A percentile compares a stretch with the other conserved stretches of the same genome.
phyloP scores from a whole-genome alignment of 2,888 invertebrate genomes.

The Drosophila crucigera region DNA sequence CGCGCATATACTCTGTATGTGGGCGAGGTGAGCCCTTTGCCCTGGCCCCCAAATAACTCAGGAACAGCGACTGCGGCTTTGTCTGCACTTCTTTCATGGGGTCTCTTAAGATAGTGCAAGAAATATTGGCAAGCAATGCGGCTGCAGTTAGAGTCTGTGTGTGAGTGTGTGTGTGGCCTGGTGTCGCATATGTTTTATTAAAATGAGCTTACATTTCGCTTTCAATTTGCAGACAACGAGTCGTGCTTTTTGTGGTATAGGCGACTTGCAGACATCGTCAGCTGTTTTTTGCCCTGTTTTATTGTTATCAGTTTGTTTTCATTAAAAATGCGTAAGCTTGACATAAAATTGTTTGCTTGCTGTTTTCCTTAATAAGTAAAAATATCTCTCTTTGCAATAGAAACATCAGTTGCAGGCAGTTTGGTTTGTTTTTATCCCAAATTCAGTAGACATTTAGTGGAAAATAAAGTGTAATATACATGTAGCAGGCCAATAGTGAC shows the following conservation, averaged over 20 bases:
- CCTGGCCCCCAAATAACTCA: constrained; percentile 62
- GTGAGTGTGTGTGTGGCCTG: not conserved
- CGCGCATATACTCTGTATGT: constrained; percentile 16
- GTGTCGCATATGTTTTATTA: constrained; percentile 78
- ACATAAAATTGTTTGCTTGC: constrained; percentile 25
- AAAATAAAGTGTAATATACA: not conserved
- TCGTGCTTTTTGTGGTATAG: constrained; percentile 41
- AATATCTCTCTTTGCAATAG: not conserved
- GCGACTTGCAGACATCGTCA: constrained; percentile 22
- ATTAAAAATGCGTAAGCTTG: constrained; percentile 65
- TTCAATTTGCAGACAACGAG: constrained; percentile 75
- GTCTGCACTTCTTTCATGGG: constrained; percentile 77
- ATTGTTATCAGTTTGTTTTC: constrained; percentile 45
- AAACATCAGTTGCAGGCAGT: not conserved
- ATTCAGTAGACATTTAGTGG: not conserved
- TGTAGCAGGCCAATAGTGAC: not conserved
- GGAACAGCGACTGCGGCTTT: constrained; percentile 66
- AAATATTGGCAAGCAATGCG: constrained; percentile 75
- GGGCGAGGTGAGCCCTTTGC: constrained; percentile 42
- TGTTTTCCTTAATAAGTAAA: constrained; percentile 7
- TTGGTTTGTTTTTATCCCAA: not conserved
- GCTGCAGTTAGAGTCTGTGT: constrained; percentile 25
- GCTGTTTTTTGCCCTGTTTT: constrained; percentile 33
- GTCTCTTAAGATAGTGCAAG: constrained; percentile 74
- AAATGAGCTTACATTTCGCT: constrained; percentile 77